Conservation (phyloP, 2,888 invertebrate species). For the Didymodactylos carnosus region DNA sequence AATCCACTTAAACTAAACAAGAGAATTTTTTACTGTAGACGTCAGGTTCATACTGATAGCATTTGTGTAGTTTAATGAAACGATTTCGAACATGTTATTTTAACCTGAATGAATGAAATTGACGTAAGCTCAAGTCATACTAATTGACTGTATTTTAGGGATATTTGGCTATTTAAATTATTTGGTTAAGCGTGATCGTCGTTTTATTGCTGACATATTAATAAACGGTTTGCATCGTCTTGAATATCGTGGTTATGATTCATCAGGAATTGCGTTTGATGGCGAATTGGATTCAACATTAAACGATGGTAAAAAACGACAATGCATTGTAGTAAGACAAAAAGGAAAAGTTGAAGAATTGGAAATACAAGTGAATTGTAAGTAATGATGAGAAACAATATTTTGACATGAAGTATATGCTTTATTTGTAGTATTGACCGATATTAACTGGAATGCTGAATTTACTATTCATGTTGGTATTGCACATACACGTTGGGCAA, state of each 20-base stretch:
- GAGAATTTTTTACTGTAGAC: too few species aligned
- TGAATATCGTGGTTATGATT: conserved; percentile 98
- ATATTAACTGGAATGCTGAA: conserved; percentile 49
- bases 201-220: conserved; percentile 75
- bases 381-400: neutral
- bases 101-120: too few species aligned
- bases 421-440: conserved; percentile 15
- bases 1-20: too few species aligned
- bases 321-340: conserved; percentile 51
- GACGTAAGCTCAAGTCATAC: too few species aligned
- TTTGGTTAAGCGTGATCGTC: conserved; percentile 74
- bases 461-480: conserved; percentile 76
- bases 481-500: conserved; percentile 99
- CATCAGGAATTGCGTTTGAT: conserved; percentile 52
- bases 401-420: neutral
- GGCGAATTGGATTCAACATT: conserved; percentile 19
- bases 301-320: neutral
- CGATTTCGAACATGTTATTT: too few species aligned
- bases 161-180: conserved; percentile 98
- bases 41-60: too few species aligned
- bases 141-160: too few species aligned
- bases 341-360: conserved; percentile 76
- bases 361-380: conserved; percentile 36
- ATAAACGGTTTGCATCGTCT: conserved; percentile 82
- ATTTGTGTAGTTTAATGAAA: too few species aligned